Conservation (phyloP, 1,140 invertebrate species). For the Rhizoglyphus robini region DNA sequence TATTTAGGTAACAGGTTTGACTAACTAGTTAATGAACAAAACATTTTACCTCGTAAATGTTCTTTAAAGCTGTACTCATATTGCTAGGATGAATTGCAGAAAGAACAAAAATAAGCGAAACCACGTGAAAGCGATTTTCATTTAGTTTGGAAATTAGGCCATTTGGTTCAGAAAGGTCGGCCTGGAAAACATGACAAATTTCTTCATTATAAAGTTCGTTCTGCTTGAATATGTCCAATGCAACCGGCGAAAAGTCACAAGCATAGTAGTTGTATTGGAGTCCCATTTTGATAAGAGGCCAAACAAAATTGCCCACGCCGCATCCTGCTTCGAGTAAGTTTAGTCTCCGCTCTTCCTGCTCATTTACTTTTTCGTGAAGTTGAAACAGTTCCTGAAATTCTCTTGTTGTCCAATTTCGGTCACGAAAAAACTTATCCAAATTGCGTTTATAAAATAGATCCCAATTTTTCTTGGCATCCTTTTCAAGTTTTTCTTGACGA, state of each 20-base stretch:
- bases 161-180: slow-evolving; percentile 39
- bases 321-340: slow-evolving; percentile 77
- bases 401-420: slow-evolving; percentile 88
- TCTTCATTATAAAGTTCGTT: slow-evolving; percentile 44
- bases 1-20: neutral
- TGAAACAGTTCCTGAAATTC: slow-evolving; percentile 71
- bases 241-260: slow-evolving; percentile 85
- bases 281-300: slow-evolving; percentile 71
- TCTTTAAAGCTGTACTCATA: slow-evolving; percentile 52
- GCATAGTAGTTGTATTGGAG: slow-evolving; percentile 60
- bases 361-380: slow-evolving; percentile 12
- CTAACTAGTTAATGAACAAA: neutral
- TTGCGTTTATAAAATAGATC: slow-evolving; percentile 95
- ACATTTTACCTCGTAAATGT: slow-evolving; percentile 43
- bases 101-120: slow-evolving; percentile 61
- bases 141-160: slow-evolving; percentile 31
- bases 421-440: slow-evolving; percentile 81
- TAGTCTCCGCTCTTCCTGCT: neutral
- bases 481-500: slow-evolving; percentile 66
- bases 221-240: slow-evolving; percentile 68
- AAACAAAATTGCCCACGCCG: slow-evolving; percentile 93
- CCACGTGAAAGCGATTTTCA: slow-evolving; percentile 50
- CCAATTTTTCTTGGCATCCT: slow-evolving; percentile 81
- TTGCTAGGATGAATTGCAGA: slow-evolving; percentile 64
- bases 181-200: slow-evolving; percentile 55